Conservation (phyloP, 1,140 invertebrate genomes). For the Heliconius eleuchia region DNA sequence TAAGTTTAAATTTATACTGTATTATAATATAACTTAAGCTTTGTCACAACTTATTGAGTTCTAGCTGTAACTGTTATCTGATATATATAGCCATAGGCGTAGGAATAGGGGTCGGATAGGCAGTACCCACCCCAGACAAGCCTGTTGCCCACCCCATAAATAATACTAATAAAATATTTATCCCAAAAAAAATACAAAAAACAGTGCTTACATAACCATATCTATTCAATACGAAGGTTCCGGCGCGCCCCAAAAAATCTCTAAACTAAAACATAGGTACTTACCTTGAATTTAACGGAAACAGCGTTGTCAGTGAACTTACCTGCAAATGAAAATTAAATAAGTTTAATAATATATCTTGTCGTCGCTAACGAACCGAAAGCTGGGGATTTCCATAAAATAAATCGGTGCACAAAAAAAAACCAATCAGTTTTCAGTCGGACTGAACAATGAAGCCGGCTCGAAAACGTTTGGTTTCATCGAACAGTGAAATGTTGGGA, state of each 20-base stretch:
- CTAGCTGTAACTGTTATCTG: neutral
- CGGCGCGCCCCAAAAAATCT: too few relatives aligned
- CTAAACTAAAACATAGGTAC: neutral
- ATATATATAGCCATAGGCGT: neutral
- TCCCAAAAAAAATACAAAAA: too few relatives aligned
- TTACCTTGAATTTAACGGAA: neutral
- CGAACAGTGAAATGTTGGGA: constrained; percentile 42
- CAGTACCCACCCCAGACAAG: too few relatives aligned
- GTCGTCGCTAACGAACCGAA: constrained; percentile 55
- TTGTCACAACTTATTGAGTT: neutral
- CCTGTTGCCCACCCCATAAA: too few relatives aligned
- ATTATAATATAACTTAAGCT: neutral
- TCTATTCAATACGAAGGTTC: too few relatives aligned
- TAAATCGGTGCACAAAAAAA: constrained; percentile 56
- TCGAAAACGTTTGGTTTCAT: constrained; percentile 60
- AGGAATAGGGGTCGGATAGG: too few relatives aligned
- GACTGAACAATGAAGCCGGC: constrained; percentile 50
- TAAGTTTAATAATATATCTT: constrained; percentile 45
- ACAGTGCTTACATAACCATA: too few relatives aligned
- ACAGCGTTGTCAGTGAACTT: constrained; percentile 35
- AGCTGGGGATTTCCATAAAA: constrained; percentile 58
- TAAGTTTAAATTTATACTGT: neutral
- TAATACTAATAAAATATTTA: too few relatives aligned
- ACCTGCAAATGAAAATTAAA: constrained; percentile 57
- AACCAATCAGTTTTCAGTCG: constrained; percentile 45